Percentiles rank a stretch among this genome's conserved stretches.
Evolutionary conservation across 2,113 vertebrate genomes (phyloP).

Genomic region (Piaya cayana): DNA sequence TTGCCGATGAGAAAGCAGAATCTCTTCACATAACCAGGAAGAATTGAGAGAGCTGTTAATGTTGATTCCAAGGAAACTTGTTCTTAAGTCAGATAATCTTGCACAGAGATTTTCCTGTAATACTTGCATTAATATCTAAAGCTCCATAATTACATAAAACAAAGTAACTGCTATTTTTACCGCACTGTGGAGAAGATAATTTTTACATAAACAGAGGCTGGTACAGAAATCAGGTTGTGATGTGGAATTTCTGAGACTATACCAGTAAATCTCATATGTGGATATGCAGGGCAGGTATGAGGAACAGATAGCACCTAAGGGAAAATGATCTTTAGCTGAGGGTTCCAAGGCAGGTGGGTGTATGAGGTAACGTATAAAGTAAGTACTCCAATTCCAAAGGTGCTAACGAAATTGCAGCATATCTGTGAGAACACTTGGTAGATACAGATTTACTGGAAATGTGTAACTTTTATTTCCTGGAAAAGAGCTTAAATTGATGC

Average conservation of each 20-base stretch:
- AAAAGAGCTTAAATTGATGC: neutral
- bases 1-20: neutral
- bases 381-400: neutral
- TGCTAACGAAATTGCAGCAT: neutral
- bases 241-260: neutral
- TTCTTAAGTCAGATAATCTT: neutral
- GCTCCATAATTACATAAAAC: neutral
- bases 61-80: neutral
- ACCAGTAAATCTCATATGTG: neutral
- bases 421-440: neutral
- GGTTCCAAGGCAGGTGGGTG: neutral
- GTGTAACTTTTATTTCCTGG: neutral
- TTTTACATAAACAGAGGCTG: neutral
- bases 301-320: neutral
- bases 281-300: neutral
- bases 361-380: neutral
- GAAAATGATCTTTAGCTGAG: neutral
- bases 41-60: neutral
- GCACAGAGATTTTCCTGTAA: neutral
- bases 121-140: constrained; percentile 3
- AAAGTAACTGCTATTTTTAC: neutral
- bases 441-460: neutral
- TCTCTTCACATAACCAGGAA: neutral
- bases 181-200: neutral
- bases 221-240: neutral